Conservation (phyloP, 2,888 invertebrate species). For the Chirona hameri region DNA sequence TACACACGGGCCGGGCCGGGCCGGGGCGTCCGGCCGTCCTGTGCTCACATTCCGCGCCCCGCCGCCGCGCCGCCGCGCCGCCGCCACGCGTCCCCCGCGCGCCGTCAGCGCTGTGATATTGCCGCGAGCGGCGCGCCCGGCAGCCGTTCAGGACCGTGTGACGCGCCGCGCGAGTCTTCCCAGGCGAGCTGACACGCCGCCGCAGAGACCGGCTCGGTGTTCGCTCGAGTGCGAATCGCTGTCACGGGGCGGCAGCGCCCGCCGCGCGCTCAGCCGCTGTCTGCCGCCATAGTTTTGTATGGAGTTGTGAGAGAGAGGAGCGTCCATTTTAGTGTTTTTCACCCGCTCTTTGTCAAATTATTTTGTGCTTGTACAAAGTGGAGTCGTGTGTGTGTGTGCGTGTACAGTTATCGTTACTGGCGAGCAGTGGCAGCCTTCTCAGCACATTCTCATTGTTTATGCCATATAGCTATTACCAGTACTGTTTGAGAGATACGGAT, state of each 20-base stretch:
- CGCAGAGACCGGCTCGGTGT: neutral
- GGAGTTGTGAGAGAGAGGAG: neutral
- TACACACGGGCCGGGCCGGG: too few relatives aligned
- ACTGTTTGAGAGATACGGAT: neutral
- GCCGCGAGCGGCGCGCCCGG: too few relatives aligned
- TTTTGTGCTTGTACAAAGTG: conserved; percentile 23
- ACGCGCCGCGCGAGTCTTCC: neutral
- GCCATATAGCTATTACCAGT: conserved; percentile 25
- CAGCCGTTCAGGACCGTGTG: too few relatives aligned
- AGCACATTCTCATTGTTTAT: conserved; percentile 27
- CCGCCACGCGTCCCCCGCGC: too few relatives aligned
- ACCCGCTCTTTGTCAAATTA: neutral
- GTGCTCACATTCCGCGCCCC: too few relatives aligned
- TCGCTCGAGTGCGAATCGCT: neutral
- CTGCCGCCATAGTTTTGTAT: neutral
- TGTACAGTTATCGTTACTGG: conserved; percentile 1
- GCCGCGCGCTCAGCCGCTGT: too few relatives aligned
- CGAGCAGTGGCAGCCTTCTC: neutral
- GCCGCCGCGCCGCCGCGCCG: too few relatives aligned
- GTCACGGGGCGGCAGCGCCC: neutral
- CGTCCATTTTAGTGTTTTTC: neutral
- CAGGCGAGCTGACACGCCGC: neutral
- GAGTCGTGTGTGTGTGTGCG: neutral
- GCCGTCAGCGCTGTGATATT: too few relatives aligned
- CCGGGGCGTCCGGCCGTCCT: too few relatives aligned